Evolutionary conservation across 2,888 invertebrate species (phyloP).

Genomic region (Acrobeloides nanus): DNA sequence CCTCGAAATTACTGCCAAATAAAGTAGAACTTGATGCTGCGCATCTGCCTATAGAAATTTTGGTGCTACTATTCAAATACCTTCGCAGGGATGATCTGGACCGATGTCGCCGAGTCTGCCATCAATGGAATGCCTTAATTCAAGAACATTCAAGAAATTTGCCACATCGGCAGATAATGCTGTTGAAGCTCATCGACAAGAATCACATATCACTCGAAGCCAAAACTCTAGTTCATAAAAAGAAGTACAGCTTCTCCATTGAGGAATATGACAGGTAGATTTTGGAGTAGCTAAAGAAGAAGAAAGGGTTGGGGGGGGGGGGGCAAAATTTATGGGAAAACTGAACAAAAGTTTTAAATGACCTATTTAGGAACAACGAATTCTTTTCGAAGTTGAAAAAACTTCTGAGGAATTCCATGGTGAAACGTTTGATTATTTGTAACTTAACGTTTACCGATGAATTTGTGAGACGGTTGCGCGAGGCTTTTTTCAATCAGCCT

Average conservation of each 20-base stretch:
- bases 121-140: slow-evolving; percentile 13
- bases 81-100: slow-evolving; percentile 15
- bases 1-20: no score
- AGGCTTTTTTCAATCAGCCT: background rate
- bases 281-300: no score
- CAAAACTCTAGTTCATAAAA: slow-evolving; percentile 7
- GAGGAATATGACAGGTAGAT: slow-evolving; percentile 4
- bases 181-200: slow-evolving; percentile 18
- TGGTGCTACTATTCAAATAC: slow-evolving; percentile 12
- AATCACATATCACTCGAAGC: slow-evolving; percentile 11
- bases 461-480: slow-evolving; percentile 8
- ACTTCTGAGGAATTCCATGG: slow-evolving; percentile 11
- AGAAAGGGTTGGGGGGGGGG: no score
- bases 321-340: background rate
- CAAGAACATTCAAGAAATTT: slow-evolving; percentile 2
- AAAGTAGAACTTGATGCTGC: no score
- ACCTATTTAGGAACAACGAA: slow-evolving; percentile 4
- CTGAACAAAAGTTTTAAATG: background rate
- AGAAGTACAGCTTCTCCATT: slow-evolving; percentile 13
- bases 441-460: slow-evolving; percentile 15
- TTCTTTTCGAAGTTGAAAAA: slow-evolving; percentile 8
- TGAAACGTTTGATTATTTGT: slow-evolving; percentile 15
- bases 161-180: slow-evolving; percentile 5
- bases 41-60: slow-evolving; percentile 13
- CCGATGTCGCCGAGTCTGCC: slow-evolving; percentile 13